Percentiles rank a stretch among this genome's conserved stretches.
These are phyloP conservation scores for Scaptomyza reducta DNA, from an alignment of 2,888 invertebrate genomes.

Conservation along the genomic window DNA sequence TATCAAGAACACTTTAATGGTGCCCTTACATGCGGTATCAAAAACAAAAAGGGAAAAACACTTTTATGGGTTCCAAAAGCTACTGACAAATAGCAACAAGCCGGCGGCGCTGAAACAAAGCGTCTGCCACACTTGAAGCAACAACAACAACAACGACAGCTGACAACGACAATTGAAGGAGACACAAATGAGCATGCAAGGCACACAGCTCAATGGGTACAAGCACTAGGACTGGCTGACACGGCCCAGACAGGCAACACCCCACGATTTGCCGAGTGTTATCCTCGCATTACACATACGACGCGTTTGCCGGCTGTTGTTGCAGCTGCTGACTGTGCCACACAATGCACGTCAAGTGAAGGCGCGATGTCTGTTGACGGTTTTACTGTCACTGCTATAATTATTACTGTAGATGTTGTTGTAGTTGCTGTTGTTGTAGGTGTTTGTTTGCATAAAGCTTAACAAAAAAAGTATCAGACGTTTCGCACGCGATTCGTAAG, in stretches of 20 bases:
- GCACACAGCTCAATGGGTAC: conserved; percentile 66
- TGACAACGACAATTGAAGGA: conserved; percentile 72
- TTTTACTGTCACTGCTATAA: conserved; percentile 61
- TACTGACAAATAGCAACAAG: conserved; percentile 44
- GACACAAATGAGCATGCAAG: conserved; percentile 77
- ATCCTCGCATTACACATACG: conserved; percentile 66
- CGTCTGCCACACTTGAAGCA: conserved; percentile 49
- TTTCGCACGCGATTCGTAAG: conserved; percentile 47
- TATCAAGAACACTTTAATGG: conserved; percentile 27
- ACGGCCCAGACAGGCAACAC: conserved; percentile 32
- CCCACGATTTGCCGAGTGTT: conserved; percentile 26
- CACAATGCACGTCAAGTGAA: conserved; percentile 75
- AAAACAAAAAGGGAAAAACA: conserved; percentile 50
- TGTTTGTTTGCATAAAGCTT: conserved; percentile 61
- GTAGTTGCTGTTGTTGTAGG: conserved; percentile 35
- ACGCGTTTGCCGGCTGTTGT: conserved; percentile 47
- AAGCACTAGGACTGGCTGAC: conserved; percentile 17
- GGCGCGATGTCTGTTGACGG: conserved; percentile 65
- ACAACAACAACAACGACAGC: conserved; percentile 32
- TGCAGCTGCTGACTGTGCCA: conserved; percentile 3
- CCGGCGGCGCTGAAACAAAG: conserved; percentile 45
- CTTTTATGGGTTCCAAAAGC: conserved; percentile 62
- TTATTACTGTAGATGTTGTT: conserved; percentile 26
- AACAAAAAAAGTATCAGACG: conserved; percentile 32
- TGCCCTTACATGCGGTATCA: conserved; percentile 37